A percentile compares a stretch with the other conserved stretches of the same genome.
Evolutionary conservation across 2,113 vertebrate genomes (phyloP).

Genomic region (Salminus brasiliensis): DNA sequence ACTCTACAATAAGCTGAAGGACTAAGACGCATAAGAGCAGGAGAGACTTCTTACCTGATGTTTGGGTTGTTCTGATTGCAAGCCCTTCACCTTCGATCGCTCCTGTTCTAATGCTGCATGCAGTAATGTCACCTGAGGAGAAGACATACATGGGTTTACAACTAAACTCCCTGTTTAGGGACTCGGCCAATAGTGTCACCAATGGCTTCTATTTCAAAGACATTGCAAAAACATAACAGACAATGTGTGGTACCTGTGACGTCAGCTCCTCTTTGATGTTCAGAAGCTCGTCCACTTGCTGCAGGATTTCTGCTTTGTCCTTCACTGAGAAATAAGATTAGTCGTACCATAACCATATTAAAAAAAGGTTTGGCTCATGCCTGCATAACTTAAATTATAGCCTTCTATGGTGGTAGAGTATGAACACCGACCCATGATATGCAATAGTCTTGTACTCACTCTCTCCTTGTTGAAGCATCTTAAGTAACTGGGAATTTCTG

Average conservation of each 20-base stretch:
- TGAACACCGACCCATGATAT: too few relatives aligned
- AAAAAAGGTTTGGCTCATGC: background rate
- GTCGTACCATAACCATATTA: background rate
- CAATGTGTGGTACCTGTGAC: slow-evolving; percentile 76
- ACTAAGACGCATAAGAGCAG: too few relatives aligned
- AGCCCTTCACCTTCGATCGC: slow-evolving; percentile 90
- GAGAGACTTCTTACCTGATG: slow-evolving; percentile 82
- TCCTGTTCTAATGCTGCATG: slow-evolving; percentile 91
- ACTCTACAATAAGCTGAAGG: too few relatives aligned
- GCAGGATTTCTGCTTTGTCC: slow-evolving; percentile 93
- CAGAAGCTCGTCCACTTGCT: slow-evolving; percentile 87
- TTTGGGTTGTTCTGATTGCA: slow-evolving; percentile 89
- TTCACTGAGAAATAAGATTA: slow-evolving; percentile 83
- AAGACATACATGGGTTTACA: slow-evolving; percentile 17
- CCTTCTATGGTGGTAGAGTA: too few relatives aligned
- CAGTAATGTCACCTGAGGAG: slow-evolving; percentile 82
- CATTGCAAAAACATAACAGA: background rate
- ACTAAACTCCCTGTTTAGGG: background rate
- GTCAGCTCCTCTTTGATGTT: slow-evolving; percentile 93
- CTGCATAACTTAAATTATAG: slow-evolving; percentile 1
- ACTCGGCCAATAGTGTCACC: background rate
- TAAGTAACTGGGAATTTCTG: slow-evolving; percentile 78
- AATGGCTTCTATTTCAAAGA: too few relatives aligned
- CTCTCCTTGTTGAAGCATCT: slow-evolving; percentile 82
- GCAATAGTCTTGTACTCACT: slow-evolving; percentile 73